A percentile compares a stretch with the other conserved stretches of the same genome.
Evolutionary conservation across 2,113 vertebrate species (phyloP).

Genomic region (Ursus arctos): DNA sequence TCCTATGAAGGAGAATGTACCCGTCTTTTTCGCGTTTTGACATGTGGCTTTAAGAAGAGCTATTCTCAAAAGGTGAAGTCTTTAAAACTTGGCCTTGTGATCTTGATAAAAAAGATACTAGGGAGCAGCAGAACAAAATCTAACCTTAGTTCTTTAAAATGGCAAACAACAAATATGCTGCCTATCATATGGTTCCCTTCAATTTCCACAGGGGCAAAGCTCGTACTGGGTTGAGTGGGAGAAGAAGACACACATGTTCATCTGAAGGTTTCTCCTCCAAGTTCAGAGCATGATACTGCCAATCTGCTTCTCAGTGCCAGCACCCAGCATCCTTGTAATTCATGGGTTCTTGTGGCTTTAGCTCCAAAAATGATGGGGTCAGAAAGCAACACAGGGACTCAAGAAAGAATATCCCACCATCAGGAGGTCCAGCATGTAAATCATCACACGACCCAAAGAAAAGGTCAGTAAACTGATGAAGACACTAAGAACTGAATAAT

Average conservation of each 20-base stretch:
- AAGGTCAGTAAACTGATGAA: background rate
- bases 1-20: background rate
- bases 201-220: fast-evolving
- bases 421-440: background rate
- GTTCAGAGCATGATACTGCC: background rate
- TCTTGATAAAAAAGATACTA: fast-evolving
- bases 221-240: fast-evolving
- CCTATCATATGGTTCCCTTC: fast-evolving
- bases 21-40: background rate
- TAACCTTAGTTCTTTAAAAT: background rate
- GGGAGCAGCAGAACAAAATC: background rate
- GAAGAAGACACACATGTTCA: fast-evolving
- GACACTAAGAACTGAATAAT: background rate
- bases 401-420: background rate
- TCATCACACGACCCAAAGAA: fast-evolving
- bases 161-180: background rate
- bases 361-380: background rate
- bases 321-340: background rate
- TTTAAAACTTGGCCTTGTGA: background rate
- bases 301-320: background rate
- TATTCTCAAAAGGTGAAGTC: background rate
- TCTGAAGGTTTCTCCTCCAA: background rate
- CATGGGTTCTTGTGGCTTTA: background rate
- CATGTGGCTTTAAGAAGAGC: background rate
- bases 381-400: background rate